Evolutionary conservation across 2,888 invertebrate genomes (phyloP).

Genomic region (Taenaris catops): DNA sequence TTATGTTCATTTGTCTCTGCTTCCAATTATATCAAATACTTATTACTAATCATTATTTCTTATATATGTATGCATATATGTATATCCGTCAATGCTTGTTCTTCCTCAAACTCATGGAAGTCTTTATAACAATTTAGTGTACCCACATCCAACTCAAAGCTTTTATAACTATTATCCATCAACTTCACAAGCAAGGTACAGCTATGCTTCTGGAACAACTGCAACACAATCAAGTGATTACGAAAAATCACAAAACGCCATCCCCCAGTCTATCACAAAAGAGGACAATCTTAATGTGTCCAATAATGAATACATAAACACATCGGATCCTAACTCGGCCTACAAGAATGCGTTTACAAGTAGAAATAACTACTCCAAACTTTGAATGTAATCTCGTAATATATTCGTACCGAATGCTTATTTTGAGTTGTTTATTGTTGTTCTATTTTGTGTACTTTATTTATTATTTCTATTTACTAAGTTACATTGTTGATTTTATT

Average conservation of each 20-base stretch:
- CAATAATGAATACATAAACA: slow-evolving; percentile 46
- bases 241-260: slow-evolving; percentile 46
- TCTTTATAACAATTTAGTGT: slow-evolving; percentile 50
- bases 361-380: slow-evolving; percentile 33
- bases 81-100: too few relatives aligned
- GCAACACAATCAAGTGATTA: slow-evolving; percentile 46
- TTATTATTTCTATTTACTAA: slow-evolving; percentile 11
- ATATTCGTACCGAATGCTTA: too few relatives aligned
- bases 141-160: slow-evolving; percentile 51
- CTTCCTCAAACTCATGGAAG: slow-evolving; percentile 55
- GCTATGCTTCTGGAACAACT: slow-evolving; percentile 37
- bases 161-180: slow-evolving; percentile 61
- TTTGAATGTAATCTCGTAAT: slow-evolving; percentile 13
- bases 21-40: too few relatives aligned
- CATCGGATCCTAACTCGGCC: slow-evolving; percentile 45
- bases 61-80: too few relatives aligned
- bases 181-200: slow-evolving; percentile 54
- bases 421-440: slow-evolving; percentile 9
- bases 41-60: too few relatives aligned
- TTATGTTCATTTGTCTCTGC: too few relatives aligned
- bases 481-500: slow-evolving; percentile 11
- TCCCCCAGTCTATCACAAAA: slow-evolving; percentile 46
- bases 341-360: slow-evolving; percentile 53
- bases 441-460: slow-evolving; percentile 10
- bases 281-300: slow-evolving; percentile 51